Conservation (phyloP, 2,113 vertebrate species). For the Tragelaphus buxtoni region DNA sequence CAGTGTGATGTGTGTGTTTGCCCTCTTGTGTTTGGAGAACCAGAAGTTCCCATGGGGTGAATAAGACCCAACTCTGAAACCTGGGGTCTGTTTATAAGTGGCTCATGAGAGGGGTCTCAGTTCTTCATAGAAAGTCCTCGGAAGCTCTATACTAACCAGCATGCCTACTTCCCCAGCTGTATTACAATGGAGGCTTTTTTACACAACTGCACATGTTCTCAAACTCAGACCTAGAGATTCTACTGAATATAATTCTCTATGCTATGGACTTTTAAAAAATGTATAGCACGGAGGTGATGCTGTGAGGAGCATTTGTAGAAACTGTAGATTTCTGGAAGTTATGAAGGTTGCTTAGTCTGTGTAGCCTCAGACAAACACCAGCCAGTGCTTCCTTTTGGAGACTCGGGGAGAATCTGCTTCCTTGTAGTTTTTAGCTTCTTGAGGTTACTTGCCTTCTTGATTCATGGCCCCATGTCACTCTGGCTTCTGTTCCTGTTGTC, state of each 20-base stretch:
- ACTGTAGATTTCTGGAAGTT: background rate
- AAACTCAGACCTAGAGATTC: background rate
- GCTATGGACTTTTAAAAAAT: background rate
- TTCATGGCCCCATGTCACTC: accelerated
- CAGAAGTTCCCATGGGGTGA: background rate
- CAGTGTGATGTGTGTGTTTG: accelerated
- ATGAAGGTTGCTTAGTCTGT: background rate
- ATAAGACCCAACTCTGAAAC: background rate
- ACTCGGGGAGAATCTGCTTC: background rate
- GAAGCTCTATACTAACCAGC: background rate
- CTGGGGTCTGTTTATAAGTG: accelerated
- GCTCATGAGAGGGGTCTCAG: background rate
- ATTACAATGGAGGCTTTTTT: background rate
- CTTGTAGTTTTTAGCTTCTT: too few relatives aligned
- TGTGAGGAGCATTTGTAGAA: background rate
- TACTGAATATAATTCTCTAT: background rate
- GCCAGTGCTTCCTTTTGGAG: background rate
- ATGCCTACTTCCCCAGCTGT: background rate
- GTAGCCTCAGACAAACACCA: background rate
- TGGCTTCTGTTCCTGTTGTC: background rate
- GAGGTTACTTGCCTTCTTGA: background rate
- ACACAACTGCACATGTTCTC: background rate
- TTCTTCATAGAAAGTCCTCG: background rate
- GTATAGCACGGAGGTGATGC: accelerated
- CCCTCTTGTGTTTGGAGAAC: background rate